Evolutionary conservation across 2,888 invertebrate genomes (phyloP), one percentile per base, ranked within the genome.

Genomic region (Xiphydria camelus): DNA sequence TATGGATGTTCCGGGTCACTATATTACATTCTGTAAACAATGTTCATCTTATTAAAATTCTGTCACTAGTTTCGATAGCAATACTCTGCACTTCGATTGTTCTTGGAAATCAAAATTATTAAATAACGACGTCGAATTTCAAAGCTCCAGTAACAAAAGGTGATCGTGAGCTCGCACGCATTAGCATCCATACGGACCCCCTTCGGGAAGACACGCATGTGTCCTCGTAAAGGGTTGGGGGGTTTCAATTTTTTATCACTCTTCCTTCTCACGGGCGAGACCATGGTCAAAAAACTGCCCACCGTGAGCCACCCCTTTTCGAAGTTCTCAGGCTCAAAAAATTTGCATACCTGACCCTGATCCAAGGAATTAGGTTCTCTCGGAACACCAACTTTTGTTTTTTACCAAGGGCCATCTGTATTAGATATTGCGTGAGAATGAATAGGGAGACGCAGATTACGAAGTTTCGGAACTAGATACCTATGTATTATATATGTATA

Each of bases 211-310:
- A 7, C 15, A 7, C 34, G 15, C 34, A 19, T 32, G 21, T 26
- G 2, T 25, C 17, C 37, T 22, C 39, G 56, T 45, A 55, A 58
- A 51, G 52, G 44, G 35, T 48, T 49, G 31, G 41, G 53, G 38
- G 48, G 55, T 47, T 43, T 47, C 18, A 34, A 40, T 61, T 64
- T 64, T 64, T 59, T 59, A 36, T 46, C 48, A 29, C 50, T 56
- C 59, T 56, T 64, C 61, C 59, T 65, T 61, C 56, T 59, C 57
- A 58, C 57, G 62, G 53, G 59, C 59, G 57, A 60, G 57, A 57
- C 50, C 50, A 51, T 57, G 61, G 57, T 61, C 61, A 61, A 70
- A 70, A 68, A 68, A 61, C 50, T 64, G 56, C 53, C 55, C 59
- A 59, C 49, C 49, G 52, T 42, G 41, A 39, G 46, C 50, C 33